Conservation (phyloP, 2,113 vertebrate species). For the Tauraco erythrolophus region DNA sequence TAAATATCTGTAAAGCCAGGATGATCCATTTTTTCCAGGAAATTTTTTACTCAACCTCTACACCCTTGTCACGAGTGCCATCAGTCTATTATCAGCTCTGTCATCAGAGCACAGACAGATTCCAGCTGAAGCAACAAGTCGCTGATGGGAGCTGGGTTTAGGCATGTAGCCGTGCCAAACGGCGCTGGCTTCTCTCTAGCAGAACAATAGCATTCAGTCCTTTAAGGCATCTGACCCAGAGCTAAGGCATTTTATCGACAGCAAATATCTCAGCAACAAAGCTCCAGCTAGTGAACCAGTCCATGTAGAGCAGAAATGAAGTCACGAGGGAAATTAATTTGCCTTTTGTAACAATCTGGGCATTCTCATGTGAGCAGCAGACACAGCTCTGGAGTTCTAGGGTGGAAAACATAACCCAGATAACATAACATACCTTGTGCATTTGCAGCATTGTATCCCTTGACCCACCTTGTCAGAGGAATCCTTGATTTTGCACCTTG, state of each 20-base stretch:
- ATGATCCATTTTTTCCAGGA: slow-evolving; percentile 39
- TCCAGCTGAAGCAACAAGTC: slow-evolving; percentile 6
- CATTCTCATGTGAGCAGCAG: background rate
- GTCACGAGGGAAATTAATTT: background rate
- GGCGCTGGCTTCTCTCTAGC: background rate
- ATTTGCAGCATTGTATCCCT: background rate
- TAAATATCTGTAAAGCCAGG: background rate
- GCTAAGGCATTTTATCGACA: background rate
- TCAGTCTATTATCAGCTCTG: background rate
- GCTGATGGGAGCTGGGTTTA: background rate
- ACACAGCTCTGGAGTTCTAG: background rate
- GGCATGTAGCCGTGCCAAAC: background rate
- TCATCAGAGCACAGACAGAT: background rate
- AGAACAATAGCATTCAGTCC: background rate
- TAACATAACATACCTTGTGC: background rate
- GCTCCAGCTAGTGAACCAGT: background rate
- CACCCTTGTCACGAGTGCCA: background rate
- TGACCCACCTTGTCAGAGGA: background rate
- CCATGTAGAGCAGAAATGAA: background rate
- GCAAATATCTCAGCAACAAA: background rate
- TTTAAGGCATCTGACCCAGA: background rate
- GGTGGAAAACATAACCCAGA: background rate
- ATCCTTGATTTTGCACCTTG: background rate
- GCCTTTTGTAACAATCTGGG: background rate
- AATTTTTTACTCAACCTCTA: background rate